phyloP scores from a whole-genome alignment of 2,888 invertebrate genomes.

The Amiota mariae region DNA sequence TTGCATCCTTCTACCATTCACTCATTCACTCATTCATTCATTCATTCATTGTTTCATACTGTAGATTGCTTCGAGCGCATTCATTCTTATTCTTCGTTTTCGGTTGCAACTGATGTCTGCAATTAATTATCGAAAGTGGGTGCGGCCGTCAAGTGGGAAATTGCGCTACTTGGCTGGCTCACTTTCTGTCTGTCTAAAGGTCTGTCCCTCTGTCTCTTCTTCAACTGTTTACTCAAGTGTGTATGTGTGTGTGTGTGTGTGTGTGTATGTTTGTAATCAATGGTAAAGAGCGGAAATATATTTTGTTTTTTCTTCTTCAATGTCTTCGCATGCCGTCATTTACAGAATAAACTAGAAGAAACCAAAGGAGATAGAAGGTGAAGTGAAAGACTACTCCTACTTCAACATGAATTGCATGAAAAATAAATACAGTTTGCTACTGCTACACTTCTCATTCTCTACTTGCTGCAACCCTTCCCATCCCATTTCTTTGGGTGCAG shows the following conservation, averaged over 20 bases:
- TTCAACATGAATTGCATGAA: conserved; percentile 16
- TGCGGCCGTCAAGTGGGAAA: conserved; percentile 66
- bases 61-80: background rate
- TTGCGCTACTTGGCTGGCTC: conserved; percentile 47
- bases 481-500: too few species aligned
- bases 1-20: conserved; percentile 49
- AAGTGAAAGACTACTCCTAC: background rate
- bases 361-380: background rate
- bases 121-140: conserved; percentile 73
- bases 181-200: background rate
- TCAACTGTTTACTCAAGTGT: background rate
- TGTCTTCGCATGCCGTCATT: conserved; percentile 41
- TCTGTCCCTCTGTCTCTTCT: background rate
- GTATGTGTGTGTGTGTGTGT: conserved; percentile 14
- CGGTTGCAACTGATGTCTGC: conserved; percentile 71
- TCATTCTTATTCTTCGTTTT: conserved; percentile 26
- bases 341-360: conserved; percentile 43
- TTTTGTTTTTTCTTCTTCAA: conserved; percentile 54
- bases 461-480: background rate
- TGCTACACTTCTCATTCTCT: background rate
- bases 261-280: conserved; percentile 62
- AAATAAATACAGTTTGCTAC: conserved; percentile 9
- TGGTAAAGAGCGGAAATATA: conserved; percentile 67
- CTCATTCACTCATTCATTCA: background rate
- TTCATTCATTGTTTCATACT: background rate